Base-by-base conservation (phyloP, 2,113 vertebrate species). In the Pampusana beccarii region DNA sequence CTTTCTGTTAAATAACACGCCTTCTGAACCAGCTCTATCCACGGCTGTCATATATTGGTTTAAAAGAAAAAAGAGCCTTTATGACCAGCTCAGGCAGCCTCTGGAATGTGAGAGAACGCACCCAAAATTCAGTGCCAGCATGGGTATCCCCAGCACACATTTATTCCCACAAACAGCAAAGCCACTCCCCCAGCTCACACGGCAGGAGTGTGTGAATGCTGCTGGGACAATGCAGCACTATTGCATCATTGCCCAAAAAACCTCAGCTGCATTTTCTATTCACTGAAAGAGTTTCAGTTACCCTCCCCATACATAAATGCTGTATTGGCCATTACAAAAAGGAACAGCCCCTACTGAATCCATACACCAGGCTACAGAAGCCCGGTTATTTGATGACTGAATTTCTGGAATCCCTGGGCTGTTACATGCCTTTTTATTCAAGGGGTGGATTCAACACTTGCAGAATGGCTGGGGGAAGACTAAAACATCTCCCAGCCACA, bases 161-260 rank as follows among this genome's bases (percentile, higher is more conserved):
- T 88, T 44, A 53, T 33, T 77, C 88, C 46, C 86, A 51, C 11
- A 62, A 91, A 85, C 67, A 96, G 92, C 91, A 92, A 73, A 90
- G 95, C 94, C 96, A 95, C 96, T 95, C 96, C 97, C 93, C 66
- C 75, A 14, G 95, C 88, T 87, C 94, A 74, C 34, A 50, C 74
- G 57, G 65, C 90, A 96, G 95, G 73, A 42, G 86, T 38, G 62
- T 71, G 65, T 80, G 74, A 92, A 95, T 77, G 80, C 95, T 83
- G 86, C 85, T 23, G 65, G 97, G 93, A 97, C 96, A 96, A 93
- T 53, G 85, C 97, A 92, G 94, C 95, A 94, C 60, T 46, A 90
- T 60, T 77, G 94, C 96, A 96, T 94, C 97, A 93, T 13, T 89
- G 96, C 97, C 93, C 72, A 91, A 90, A 93, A 88, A 93, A 91